Conservation (phyloP, 2,888 invertebrate genomes). For the Tineola bisselliella region DNA sequence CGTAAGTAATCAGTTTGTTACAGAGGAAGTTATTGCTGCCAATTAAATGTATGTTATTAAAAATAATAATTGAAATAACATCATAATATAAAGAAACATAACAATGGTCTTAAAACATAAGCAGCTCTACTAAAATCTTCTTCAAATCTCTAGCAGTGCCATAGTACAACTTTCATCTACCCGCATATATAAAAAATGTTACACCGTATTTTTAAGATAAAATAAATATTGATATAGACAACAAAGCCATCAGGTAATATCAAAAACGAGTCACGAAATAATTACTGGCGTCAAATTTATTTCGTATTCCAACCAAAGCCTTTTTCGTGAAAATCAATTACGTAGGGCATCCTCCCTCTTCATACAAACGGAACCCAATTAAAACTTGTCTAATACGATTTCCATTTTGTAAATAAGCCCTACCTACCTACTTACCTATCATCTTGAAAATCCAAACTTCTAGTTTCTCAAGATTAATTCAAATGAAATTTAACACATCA, state of each 20-base stretch:
- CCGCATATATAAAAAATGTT: no score
- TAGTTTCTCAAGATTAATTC: not conserved
- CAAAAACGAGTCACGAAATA: slow-evolving; percentile 4
- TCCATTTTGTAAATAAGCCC: slow-evolving; percentile 13
- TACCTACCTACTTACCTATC: slow-evolving; percentile 1
- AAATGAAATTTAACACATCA: not conserved
- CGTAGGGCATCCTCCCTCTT: slow-evolving; percentile 17
- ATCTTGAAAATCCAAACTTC: not conserved
- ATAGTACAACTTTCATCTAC: no score
- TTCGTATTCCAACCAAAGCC: slow-evolving; percentile 21
- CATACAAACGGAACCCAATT: slow-evolving; percentile 18
- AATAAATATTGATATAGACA: not conserved
- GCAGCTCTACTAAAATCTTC: no score
- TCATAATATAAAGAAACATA: no score
- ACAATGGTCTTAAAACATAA: no score
- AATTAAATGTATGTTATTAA: no score
- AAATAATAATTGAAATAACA: no score
- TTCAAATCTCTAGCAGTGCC: no score
- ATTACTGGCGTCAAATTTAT: slow-evolving; percentile 17
- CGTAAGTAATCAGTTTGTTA: no score
- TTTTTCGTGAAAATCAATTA: slow-evolving; percentile 19
- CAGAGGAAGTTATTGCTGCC: no score
- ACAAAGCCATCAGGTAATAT: not conserved
- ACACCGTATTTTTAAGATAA: no score
- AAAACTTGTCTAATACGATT: slow-evolving; percentile 18